Evolutionary conservation across 92 coral and sea anemone species (phyloP).

Genomic region (Porites cylindrica): DNA sequence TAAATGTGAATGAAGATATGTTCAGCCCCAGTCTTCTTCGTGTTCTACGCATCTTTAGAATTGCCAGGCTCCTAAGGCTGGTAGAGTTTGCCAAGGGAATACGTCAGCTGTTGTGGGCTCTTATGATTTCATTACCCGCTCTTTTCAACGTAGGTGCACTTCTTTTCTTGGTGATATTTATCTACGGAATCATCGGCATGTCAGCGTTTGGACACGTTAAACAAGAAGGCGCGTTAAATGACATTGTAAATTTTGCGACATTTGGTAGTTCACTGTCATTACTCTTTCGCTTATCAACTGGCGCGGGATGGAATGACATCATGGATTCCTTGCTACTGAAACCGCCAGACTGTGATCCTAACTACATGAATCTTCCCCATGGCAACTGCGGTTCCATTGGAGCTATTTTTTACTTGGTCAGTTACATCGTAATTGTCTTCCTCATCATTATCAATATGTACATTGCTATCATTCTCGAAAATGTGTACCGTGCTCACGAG

Average conservation of each 20-base stretch:
- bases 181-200: conserved; percentile 95
- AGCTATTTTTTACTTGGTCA: conserved; percentile 75
- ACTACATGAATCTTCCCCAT: conserved; percentile 67
- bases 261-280: conserved; percentile 83
- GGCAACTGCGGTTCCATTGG: conserved; percentile 90
- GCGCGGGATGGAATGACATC: conserved; percentile 95
- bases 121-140: conserved; percentile 91
- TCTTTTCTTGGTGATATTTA: conserved; percentile 85
- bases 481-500: conserved; percentile 89
- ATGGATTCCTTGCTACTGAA: conserved; percentile 82
- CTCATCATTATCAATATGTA: conserved; percentile 94
- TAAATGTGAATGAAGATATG: conserved; percentile 60
- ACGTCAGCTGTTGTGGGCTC: conserved; percentile 85
- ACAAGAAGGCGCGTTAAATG: conserved; percentile 83
- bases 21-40: conserved; percentile 92
- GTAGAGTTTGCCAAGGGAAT: conserved; percentile 94
- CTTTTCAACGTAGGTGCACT: conserved; percentile 92
- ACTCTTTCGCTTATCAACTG: conserved; percentile 88
- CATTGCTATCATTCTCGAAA: conserved; percentile 96
- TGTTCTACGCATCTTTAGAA: conserved; percentile 89
- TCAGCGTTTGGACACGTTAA: conserved; percentile 86
- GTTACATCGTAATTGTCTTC: conserved; percentile 83
- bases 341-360: conserved; percentile 89
- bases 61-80: conserved; percentile 87
- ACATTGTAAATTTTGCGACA: conserved; percentile 89